phyloP scores from a whole-genome alignment of 2,797 vertebrate genomes.

The Mormyrus proboscirostris region DNA sequence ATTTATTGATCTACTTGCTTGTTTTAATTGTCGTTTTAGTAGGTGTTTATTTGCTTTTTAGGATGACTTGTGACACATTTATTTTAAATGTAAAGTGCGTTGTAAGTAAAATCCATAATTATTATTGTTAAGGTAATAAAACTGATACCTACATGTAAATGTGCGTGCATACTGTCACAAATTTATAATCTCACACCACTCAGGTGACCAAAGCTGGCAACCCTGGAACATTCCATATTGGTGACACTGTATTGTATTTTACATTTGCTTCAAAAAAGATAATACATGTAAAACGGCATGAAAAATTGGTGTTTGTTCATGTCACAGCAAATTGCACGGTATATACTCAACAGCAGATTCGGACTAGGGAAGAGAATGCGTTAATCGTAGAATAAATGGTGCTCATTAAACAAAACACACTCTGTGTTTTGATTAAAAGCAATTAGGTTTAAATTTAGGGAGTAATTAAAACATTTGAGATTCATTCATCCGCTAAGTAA shows the following conservation, averaged over 20 bases:
- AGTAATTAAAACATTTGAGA: neutral
- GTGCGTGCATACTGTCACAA: neutral
- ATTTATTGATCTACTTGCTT: too few relatives aligned
- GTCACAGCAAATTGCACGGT: neutral
- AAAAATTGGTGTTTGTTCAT: neutral
- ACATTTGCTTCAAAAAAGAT: neutral
- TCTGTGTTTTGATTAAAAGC: neutral
- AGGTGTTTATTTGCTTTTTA: too few relatives aligned
- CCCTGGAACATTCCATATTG: neutral
- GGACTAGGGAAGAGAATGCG: neutral
- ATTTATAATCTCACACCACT: neutral
- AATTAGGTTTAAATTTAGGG: neutral
- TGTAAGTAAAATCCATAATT: too few relatives aligned
- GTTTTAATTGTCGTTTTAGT: too few relatives aligned
- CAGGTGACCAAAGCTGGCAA: neutral
- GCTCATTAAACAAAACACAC: neutral
- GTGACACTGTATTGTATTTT: neutral
- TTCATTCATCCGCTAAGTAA: neutral
- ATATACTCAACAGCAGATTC: neutral
- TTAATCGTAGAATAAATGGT: neutral
- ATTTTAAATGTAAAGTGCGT: too few relatives aligned
- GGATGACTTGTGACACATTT: too few relatives aligned
- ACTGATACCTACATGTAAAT: neutral
- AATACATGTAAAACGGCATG: neutral
- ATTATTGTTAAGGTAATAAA: neutral